Evolutionary conservation across 2,797 vertebrate species (phyloP), one percentile per base, ranked within the genome.

Genomic region (Graptemys geographica): DNA sequence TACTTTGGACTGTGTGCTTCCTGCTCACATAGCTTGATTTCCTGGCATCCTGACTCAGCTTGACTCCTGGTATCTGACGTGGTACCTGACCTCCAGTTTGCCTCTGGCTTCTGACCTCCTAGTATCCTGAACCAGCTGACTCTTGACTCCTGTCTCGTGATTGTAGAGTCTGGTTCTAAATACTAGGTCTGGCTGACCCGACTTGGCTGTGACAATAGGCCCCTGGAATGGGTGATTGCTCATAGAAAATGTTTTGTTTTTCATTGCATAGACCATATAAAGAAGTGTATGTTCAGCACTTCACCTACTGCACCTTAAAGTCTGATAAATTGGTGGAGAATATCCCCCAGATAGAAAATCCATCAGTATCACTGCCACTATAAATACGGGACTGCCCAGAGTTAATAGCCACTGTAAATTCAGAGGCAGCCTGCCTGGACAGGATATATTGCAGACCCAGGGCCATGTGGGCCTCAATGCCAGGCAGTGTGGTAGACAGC

Each of bases 341-440:
- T 23, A 81, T 84, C 44, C 44, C 55, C 83, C 90, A 91, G 41
- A 81, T 65, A 57, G 31, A 93, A 94, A 92, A 97, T 91, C 85
- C 41, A 93, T 91, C 0, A 0, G 10, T 90, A 91, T 6, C 89
- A 37, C 44, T 83, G 94, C 91, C 11, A 59, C 33, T 88, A 74
- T 90, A 92, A 96, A 82, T 84, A 92, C 52, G 44, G 31, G 13
- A 19, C 49, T 79, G 56, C n/a, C 31, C 86, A 62, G 51, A 88
- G 15, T 33, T 55, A 88, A 91, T 4, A 74, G 76, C 41, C 25
- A 9, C 85, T 82, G 92, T 28, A 79, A 90, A 90, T 59, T 89
- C 19, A 2, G 56, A 18, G 69, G 27, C 13, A 11, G 31, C 11
- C 62, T 89, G 52, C 18, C 52, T 41, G 11, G 59, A 89, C 76